phyloP scores from a whole-genome alignment of 1,140 invertebrate genomes.

The Saccostrea cuccullata region DNA sequence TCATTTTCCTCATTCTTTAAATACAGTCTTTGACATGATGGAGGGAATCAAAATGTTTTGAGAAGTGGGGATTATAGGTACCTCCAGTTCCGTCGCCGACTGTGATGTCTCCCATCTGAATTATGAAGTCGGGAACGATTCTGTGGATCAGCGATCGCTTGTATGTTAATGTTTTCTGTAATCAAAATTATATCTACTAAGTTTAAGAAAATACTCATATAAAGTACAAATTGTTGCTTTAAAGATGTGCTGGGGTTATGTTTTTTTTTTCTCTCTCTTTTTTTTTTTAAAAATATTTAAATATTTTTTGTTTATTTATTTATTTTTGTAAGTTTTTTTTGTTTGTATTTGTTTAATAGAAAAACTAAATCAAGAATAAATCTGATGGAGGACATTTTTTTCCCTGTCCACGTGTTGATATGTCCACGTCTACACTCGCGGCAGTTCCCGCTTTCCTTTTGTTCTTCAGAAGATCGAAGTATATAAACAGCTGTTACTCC shows the following conservation, averaged over 20 bases:
- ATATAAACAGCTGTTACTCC: neutral
- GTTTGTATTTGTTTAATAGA: too few species aligned
- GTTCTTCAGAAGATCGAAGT: neutral
- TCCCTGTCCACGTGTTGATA: neutral
- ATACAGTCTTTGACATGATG: too few species aligned
- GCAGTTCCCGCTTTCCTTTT: neutral
- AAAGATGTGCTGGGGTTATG: too few species aligned
- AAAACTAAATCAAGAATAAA: too few species aligned
- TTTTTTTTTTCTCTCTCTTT: neutral
- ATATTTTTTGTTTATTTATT: too few species aligned
- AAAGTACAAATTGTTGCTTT: too few species aligned
- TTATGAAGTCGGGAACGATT: slow-evolving; percentile 79
- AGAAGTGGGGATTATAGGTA: slow-evolving; percentile 10
- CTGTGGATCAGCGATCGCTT: slow-evolving; percentile 71
- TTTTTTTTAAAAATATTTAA: neutral
- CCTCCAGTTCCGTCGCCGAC: slow-evolving; percentile 79
- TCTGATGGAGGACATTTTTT: too few species aligned
- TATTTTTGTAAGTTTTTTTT: neutral
- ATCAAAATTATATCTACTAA: slow-evolving; percentile 36
- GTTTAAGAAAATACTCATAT: neutral
- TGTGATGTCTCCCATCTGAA: slow-evolving; percentile 79
- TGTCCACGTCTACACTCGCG: slow-evolving; percentile 10
- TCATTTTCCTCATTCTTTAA: too few species aligned
- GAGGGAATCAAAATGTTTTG: neutral
- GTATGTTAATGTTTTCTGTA: slow-evolving; percentile 66